phyloP scores from a whole-genome alignment of 2,113 vertebrate genomes.

The Microcebus tavaratra region DNA sequence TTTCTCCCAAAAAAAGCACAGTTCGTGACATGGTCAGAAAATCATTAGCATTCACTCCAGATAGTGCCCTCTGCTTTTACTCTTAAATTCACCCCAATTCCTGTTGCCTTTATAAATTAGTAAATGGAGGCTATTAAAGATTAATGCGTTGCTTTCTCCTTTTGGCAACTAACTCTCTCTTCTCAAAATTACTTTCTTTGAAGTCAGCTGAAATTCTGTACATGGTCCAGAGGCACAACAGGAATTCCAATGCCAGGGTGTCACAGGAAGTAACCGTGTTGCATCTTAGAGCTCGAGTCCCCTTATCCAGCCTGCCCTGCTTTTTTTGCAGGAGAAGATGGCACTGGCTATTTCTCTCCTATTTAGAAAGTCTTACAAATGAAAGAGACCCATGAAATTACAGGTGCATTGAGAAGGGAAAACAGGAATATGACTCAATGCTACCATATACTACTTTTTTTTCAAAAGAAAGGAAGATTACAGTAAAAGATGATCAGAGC shows the following conservation, averaged over 20 bases:
- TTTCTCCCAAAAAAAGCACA: not conserved
- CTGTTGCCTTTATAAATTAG: constrained; percentile 69
- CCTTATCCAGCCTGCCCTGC: not conserved
- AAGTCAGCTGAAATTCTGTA: constrained; percentile 32
- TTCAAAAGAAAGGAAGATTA: not conserved
- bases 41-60: constrained; percentile 35
- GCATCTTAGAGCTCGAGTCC: accelerated
- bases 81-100: constrained; percentile 47
- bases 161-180: constrained; percentile 45
- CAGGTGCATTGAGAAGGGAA: not conserved
- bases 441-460: not conserved
- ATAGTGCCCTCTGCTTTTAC: not conserved
- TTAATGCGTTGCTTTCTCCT: constrained; percentile 50
- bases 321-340: not conserved
- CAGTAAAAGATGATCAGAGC: not conserved
- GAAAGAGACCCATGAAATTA: not conserved
- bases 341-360: not conserved
- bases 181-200: constrained; percentile 52
- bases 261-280: not conserved
- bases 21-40: not conserved
- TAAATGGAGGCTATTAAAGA: constrained; percentile 64
- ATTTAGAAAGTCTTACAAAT: not conserved
- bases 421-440: not conserved
- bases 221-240: not conserved
- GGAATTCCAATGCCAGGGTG: not conserved